A percentile compares a stretch with the other conserved stretches of the same genome.
These are phyloP conservation scores for Epizoanthus ramosus DNA, from an alignment of 92 coral and sea anemone genomes.

Conservation along the genomic window DNA sequence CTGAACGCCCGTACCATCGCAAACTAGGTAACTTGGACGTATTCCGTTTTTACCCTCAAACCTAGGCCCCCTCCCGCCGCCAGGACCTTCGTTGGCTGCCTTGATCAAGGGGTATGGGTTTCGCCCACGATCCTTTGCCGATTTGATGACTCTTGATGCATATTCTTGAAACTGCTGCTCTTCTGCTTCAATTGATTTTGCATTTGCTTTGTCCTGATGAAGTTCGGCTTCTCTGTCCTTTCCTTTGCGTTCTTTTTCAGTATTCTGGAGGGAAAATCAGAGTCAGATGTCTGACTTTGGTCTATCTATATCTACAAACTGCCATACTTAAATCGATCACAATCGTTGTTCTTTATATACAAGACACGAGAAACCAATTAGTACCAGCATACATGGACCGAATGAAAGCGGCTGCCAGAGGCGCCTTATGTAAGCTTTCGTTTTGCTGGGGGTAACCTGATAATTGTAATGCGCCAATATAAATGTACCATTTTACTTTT, in stretches of 20 bases:
- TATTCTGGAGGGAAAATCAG: constrained; percentile 53
- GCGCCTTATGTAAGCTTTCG: too few species aligned
- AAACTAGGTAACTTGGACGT: constrained; percentile 90
- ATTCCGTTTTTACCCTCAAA: constrained; percentile 92
- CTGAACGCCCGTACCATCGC: constrained; percentile 95
- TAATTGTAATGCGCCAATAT: too few species aligned
- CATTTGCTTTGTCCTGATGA: constrained; percentile 75
- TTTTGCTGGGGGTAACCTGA: too few species aligned
- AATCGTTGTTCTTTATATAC: too few species aligned
- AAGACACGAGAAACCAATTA: too few species aligned
- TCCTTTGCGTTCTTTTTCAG: constrained; percentile 53
- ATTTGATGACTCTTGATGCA: constrained; percentile 75
- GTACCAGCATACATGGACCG: too few species aligned
- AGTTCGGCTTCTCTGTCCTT: constrained; percentile 57
- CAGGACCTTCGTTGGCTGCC: constrained; percentile 97
- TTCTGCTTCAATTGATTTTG: constrained; percentile 63
- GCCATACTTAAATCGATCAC: too few species aligned
- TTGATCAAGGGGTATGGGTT: constrained; percentile 96
- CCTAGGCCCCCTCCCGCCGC: constrained; percentile 96
- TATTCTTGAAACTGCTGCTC: constrained; percentile 93
- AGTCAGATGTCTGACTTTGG: too few species aligned
- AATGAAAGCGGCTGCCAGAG: too few species aligned
- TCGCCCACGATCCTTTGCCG: constrained; percentile 83
- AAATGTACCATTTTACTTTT: too few species aligned
- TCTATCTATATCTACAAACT: too few species aligned